Evolutionary conservation across 2,888 invertebrate genomes (phyloP), one percentile per base, ranked within the genome.

Genomic region (Andricus quercusramuli): DNA sequence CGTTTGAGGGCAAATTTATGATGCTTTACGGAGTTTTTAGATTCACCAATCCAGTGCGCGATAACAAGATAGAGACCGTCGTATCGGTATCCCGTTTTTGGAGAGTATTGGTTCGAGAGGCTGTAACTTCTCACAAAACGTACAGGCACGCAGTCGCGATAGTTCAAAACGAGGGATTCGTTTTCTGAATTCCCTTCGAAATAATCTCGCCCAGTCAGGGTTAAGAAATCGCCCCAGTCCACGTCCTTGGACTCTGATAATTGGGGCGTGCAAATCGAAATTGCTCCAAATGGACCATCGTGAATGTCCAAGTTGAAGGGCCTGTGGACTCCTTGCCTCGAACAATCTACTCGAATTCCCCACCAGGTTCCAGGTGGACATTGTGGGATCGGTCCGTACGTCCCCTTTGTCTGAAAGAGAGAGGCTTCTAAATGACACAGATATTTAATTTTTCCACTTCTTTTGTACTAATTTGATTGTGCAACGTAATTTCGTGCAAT

Each of bases 331-430:
- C 86, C 85, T 76, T 91, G 91, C n/a, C 91, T 86, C 0, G 92
- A 89, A 78, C 92, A 92, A 78, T 92, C 92, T 89, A 92, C 90
- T 32, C 91, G 90, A 68, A 92, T 91, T 29, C 92, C 92, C 92
- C 92, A 92, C 92, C 92, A 92, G 1, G 89, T 89, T 56, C 92
- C 92, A 1, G 90, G 82, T 68, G 89, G 88, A 81, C 89, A 90
- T 59, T 86, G 87, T 9, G 85, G 65, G 25, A 92, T 77, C 0
- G 89, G 88, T 4, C 92, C 92, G 67, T 92, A 92, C 15, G 20
- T 56, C 37, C 56, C 74, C 20, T 32, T 13, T 29, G 56, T 20
- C 74, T 74, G 15, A n/a, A 32, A 74, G 32, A 74, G 9, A 68
- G 1, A 41, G 41, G 32, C 25, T 65, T 65, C 3, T 20, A 65